Evolutionary conservation across 2,113 vertebrate species (phyloP), one percentile per base, ranked within the genome.

Genomic region (Callorhinus ursinus): DNA sequence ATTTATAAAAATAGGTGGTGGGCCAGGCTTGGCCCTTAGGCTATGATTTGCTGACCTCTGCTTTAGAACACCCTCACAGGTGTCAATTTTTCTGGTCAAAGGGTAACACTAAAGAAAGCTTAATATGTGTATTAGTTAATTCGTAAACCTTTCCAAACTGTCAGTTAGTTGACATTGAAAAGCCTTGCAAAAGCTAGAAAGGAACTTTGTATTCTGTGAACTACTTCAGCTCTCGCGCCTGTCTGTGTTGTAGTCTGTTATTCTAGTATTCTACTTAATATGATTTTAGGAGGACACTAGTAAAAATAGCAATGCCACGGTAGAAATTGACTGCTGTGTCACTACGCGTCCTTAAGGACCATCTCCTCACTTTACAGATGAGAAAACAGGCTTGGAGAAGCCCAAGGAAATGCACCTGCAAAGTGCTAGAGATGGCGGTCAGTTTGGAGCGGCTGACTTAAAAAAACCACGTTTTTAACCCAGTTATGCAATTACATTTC

Each of bases 201-300:
- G 86, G 57, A 57, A 97, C 95, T 98, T 97, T 95, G 74, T 86
- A 93, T 92, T 96, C 95, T 93, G 51, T 74, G 95, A 93, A 97
- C 96, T 96, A 46, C 86, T 88, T 98, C 55, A 95, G 96, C 97
- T 97, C 95, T 96, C 76, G 98, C 96, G 94, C 93, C 93, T 94
- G 92, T 96, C 92, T 96, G 88, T 93, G 65, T 95, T 92, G 89
- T 92, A 93, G 93, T 93, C 97, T 97, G 97, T 98, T 95, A 92
- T 92, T 31, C 79, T 79, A 97, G 97, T 95, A 97, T 97, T 97
- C 97, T 96, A 97, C 93, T 97, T 98, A 93, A 96, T 98, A 97
- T 97, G 98, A 98, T 97, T 98, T 98, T 97, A 98, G 77, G 88
- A 51, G 80, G 57, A 88, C 42, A 42, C 16, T 77, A 87, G 85